phyloP scores from a whole-genome alignment of 92 coral and sea anemone genomes.

The Parazoanthus atlanticus region DNA sequence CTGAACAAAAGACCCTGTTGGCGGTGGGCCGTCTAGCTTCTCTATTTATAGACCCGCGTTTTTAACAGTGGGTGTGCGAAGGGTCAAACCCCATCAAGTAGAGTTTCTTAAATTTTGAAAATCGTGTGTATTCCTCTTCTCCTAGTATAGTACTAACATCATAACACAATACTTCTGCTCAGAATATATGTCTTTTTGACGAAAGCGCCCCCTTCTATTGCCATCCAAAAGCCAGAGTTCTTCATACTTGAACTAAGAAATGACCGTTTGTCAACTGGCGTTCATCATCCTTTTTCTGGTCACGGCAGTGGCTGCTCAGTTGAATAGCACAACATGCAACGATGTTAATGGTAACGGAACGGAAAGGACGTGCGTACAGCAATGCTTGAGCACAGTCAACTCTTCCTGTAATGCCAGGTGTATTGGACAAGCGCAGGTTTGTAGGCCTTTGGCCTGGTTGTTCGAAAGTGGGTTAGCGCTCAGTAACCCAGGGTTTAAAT shows the following conservation, averaged over 20 bases:
- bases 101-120: not conserved
- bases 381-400: not conserved
- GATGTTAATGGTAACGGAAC: not conserved
- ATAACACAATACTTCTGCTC: not conserved
- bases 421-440: not conserved
- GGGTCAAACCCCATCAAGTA: not conserved
- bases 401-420: not conserved
- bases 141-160: not conserved
- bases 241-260: not conserved
- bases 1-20: not conserved
- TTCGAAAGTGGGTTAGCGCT: too few relatives aligned
- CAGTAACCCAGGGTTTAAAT: too few relatives aligned
- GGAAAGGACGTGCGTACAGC: not conserved
- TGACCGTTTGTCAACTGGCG: not conserved
- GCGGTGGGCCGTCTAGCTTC: not conserved
- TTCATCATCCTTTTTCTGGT: not conserved
- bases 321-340: not conserved
- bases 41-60: not conserved
- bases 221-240: not conserved
- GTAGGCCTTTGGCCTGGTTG: not conserved
- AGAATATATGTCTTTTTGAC: not conserved
- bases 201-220: not conserved
- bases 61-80: not conserved
- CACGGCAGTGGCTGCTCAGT: not conserved
- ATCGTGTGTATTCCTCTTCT: not conserved